Base-by-base conservation (phyloP, 1,140 invertebrate species). In the Musca domestica region DNA sequence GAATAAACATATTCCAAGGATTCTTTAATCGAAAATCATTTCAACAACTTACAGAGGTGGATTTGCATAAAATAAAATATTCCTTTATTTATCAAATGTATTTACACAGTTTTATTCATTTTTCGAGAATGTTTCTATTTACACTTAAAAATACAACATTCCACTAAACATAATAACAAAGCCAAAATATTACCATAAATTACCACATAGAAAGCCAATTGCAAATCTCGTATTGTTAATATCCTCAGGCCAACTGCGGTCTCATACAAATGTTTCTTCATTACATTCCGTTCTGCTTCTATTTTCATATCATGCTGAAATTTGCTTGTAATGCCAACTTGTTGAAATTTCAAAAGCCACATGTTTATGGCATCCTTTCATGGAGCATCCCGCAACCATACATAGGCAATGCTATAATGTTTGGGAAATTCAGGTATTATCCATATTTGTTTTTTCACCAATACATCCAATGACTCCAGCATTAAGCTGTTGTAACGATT, bases 371-470 rank as follows among this genome's bases (percentile, higher is more conserved):
- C 52, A 25, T 75, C 67, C 6, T 72, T 14, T 19, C 76, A 77
- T 2, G 73, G 74, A 9, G 77, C 80, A 0, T 77, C 70, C 3
- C 70, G 70, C 4, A 71, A 72, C 64, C 80, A 56, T 2, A 79
- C 71, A 67, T 75, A 83, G 5, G 74, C 76, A 56, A 83, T 75
- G 56, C 73, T 70, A 67, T 82, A 82, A 51, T 64, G 73, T 54
- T 77, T 80, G 2, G 80, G 80, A 51, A 77, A 83, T 52, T 83
- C 76, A 14, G 75, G 73, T 22, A 82, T 76, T 49, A 78, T 70
- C 70, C 81, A 79, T n/a, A 82, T 64, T 66, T 72, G 71, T 25
- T 81, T 73, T 1, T 73, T 75, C 72, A 74, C 72, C 10, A 80
- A 51, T 14, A 74, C 76, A 0, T 72, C 70, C 14, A 74, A 72